Conservation (phyloP, 2,797 vertebrate species). For the Gouania willdenowi region DNA sequence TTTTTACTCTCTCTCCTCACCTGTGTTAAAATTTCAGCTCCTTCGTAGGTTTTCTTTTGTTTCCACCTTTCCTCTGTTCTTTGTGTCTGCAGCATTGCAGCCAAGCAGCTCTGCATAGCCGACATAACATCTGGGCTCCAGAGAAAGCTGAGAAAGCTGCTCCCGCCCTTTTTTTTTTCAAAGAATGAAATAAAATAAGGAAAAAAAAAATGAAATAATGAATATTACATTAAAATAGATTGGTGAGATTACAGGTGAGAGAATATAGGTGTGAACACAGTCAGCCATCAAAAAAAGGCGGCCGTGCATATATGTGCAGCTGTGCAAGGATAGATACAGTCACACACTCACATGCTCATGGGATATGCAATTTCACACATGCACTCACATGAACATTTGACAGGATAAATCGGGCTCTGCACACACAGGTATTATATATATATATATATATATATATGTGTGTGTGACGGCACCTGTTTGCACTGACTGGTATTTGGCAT, state of each 20-base stretch:
- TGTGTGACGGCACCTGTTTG: slow-evolving; percentile 23
- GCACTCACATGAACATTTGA: slow-evolving; percentile 4
- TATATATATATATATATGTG: slow-evolving; percentile 59
- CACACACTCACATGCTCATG: no score
- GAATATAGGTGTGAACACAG: slow-evolving; percentile 45
- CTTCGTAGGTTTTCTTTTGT: neutral
- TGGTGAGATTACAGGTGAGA: slow-evolving; percentile 17
- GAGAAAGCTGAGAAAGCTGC: slow-evolving; percentile 19
- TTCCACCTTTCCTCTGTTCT: neutral
- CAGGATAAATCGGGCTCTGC: slow-evolving; percentile 20
- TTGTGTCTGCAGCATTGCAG: slow-evolving; percentile 35
- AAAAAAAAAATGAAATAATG: no score
- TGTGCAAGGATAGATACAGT: neutral
- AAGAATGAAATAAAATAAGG: no score
- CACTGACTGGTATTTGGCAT: slow-evolving; percentile 53
- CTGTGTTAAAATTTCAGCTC: slow-evolving; percentile 20
- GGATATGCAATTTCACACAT: neutral
- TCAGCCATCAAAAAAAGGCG: neutral
- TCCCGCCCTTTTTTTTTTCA: no score
- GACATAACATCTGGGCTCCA: slow-evolving; percentile 44
- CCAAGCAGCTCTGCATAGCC: slow-evolving; percentile 20
- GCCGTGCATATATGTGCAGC: neutral
- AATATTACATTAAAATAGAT: slow-evolving; percentile 29
- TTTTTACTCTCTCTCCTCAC: slow-evolving; percentile 25
- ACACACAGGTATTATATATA: no score